A percentile compares a stretch with the other conserved stretches of the same genome.
Conservation (phyloP, 2,797 vertebrate species). For the Stomatorhinus walkeri region DNA sequence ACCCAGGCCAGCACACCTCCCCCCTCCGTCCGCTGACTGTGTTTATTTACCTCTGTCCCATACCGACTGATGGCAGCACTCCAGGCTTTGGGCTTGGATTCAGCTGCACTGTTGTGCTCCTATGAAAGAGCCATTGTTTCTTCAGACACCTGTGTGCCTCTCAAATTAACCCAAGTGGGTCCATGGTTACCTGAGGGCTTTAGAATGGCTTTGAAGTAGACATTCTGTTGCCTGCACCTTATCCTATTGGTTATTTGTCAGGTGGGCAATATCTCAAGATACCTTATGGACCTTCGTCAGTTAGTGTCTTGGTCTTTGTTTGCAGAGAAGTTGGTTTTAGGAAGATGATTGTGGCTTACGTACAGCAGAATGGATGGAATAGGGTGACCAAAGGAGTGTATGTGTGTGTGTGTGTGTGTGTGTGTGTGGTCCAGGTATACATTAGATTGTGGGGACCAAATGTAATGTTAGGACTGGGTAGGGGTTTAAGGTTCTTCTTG, state of each 20-base stretch:
- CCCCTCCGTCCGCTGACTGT: neutral
- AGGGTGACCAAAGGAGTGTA: neutral
- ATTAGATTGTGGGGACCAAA: neutral
- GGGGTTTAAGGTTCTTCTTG: neutral
- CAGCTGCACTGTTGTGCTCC: neutral
- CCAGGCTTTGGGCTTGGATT: conserved; percentile 2
- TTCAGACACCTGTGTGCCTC: neutral
- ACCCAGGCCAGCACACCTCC: neutral
- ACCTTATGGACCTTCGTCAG: neutral
- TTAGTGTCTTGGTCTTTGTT: neutral
- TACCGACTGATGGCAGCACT: neutral
- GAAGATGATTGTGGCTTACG: neutral
- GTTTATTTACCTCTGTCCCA: conserved; percentile 10
- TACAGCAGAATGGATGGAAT: neutral
- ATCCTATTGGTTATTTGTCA: neutral
- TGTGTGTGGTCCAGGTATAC: neutral
- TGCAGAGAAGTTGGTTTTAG: neutral
- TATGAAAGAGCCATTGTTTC: conserved; percentile 17
- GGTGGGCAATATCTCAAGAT: neutral
- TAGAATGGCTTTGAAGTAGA: neutral
- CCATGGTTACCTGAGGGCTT: neutral
- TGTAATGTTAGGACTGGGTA: neutral
- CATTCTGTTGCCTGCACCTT: neutral
- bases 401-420: neutral
- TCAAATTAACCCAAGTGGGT: neutral